phyloP scores from a whole-genome alignment of 2,888 invertebrate species.

The Axea sp. region DNA sequence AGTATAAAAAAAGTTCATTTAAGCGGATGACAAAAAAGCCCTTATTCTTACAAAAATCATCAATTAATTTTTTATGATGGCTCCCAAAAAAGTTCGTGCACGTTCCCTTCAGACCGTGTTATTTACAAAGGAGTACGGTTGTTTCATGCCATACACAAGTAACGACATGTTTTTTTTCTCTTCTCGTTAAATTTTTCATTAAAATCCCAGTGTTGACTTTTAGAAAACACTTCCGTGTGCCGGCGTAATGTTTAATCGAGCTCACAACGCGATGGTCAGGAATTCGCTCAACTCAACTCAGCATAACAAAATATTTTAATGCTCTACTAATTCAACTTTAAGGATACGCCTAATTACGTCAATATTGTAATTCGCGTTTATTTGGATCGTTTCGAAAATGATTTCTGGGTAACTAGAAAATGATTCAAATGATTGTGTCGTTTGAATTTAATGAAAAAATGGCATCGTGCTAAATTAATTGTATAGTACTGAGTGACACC shows the following conservation, averaged over 20 bases:
- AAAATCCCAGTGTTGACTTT: slow-evolving; percentile 22
- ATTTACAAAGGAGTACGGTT: slow-evolving; percentile 26
- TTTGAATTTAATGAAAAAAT: slow-evolving; percentile 8
- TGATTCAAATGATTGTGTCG: not conserved
- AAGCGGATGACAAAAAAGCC: too few species aligned
- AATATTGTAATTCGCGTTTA: too few species aligned
- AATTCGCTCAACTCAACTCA: slow-evolving; percentile 28
- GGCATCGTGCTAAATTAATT: slow-evolving; percentile 33
- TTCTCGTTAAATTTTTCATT: slow-evolving; percentile 35
- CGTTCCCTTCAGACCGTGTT: not conserved
- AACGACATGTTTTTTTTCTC: slow-evolving; percentile 27
- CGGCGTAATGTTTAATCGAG: slow-evolving; percentile 3
- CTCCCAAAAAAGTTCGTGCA: not conserved
- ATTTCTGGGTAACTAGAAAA: too few species aligned
- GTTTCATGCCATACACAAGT: slow-evolving; percentile 10
- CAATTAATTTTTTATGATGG: slow-evolving; percentile 18
- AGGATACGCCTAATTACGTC: too few species aligned
- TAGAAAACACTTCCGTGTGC: slow-evolving; percentile 6
- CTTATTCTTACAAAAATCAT: slow-evolving; percentile 13
- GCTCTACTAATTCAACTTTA: not conserved
- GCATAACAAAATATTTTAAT: not conserved
- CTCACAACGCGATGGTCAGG: not conserved
- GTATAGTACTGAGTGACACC: not conserved
- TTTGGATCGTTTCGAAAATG: too few species aligned
- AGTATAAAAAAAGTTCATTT: too few species aligned